A percentile compares a stretch with the other conserved stretches of the same genome.
Conservation (phyloP, 2,113 vertebrate genomes). For the Catagonus wagneri region DNA sequence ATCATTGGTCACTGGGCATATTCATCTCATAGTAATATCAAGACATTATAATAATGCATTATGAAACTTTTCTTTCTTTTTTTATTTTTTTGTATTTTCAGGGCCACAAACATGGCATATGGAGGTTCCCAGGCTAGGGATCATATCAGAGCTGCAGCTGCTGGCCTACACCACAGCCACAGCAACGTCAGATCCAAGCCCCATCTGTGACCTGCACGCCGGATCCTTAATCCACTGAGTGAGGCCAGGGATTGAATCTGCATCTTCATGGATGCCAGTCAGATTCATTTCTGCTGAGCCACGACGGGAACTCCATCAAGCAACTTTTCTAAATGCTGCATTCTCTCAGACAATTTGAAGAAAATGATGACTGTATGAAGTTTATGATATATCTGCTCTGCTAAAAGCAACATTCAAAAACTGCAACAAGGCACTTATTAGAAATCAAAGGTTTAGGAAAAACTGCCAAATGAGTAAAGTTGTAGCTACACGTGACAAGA, state of each 20-base stretch:
- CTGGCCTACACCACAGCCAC: too few species aligned
- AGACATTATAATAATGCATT: not conserved
- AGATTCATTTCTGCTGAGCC: too few species aligned
- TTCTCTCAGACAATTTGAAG: constrained; percentile 2
- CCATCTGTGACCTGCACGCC: too few species aligned
- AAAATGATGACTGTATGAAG: not conserved
- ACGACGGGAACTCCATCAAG: not conserved
- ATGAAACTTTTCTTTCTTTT: not conserved
- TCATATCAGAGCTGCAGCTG: too few species aligned
- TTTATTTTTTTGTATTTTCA: too few species aligned
- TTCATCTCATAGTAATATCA: not conserved
- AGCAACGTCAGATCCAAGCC: too few species aligned
- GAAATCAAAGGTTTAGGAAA: not conserved
- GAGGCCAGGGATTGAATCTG: too few species aligned
- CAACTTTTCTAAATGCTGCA: not conserved
- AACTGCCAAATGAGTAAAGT: not conserved
- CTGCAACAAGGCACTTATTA: not conserved
- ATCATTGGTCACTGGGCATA: not conserved
- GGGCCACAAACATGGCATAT: too few species aligned
- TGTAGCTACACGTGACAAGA: not conserved
- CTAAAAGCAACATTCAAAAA: not conserved
- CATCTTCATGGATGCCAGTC: too few species aligned
- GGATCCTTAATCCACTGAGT: too few species aligned
- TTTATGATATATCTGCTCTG: not conserved
- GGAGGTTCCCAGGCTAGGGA: too few species aligned